These are phyloP conservation scores for Lomographa bimaculata DNA, from an alignment of 2,888 invertebrate species.

Conservation along the genomic window DNA sequence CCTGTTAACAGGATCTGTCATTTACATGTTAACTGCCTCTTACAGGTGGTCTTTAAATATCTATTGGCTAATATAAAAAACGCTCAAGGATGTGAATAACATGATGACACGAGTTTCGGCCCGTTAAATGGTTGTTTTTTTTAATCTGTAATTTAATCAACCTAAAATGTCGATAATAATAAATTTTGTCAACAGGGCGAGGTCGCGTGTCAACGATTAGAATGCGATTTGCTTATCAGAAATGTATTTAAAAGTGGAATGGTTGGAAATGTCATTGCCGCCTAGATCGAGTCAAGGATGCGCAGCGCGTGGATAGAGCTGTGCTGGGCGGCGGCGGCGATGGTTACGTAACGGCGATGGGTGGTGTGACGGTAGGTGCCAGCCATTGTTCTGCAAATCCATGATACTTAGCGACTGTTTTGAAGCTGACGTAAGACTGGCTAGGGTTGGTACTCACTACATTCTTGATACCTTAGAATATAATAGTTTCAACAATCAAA, in stretches of 20 bases:
- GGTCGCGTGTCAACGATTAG: conserved; percentile 28
- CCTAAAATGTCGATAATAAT: conserved; percentile 32
- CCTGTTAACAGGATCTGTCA: conserved; percentile 21
- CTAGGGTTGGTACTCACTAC: conserved; percentile 18
- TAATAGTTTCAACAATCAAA: too few relatives aligned
- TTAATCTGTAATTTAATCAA: conserved; percentile 17
- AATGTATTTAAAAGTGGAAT: conserved; percentile 28
- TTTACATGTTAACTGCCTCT: conserved; percentile 25
- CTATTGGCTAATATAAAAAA: conserved; percentile 16
- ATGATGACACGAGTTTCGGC: conserved; percentile 9
- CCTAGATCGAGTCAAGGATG: conserved; percentile 29
- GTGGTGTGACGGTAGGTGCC: conserved; percentile 45
- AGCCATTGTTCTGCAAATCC: conserved; percentile 62
- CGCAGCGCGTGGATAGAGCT: conserved; percentile 48
- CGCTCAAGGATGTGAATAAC: conserved; percentile 23
- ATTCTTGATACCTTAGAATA: neutral
- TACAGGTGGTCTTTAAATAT: conserved; percentile 15
- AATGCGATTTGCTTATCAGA: conserved; percentile 30
- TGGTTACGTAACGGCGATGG: conserved; percentile 55
- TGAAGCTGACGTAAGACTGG: conserved; percentile 44
- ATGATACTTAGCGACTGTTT: conserved; percentile 43
- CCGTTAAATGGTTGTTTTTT: conserved; percentile 4
- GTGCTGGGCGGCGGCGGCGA: conserved; percentile 59
- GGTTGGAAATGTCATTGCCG: conserved; percentile 50
- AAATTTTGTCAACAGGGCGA: conserved; percentile 38